Base-by-base conservation (phyloP, 2,797 vertebrate species). In the Sylvia borin region DNA sequence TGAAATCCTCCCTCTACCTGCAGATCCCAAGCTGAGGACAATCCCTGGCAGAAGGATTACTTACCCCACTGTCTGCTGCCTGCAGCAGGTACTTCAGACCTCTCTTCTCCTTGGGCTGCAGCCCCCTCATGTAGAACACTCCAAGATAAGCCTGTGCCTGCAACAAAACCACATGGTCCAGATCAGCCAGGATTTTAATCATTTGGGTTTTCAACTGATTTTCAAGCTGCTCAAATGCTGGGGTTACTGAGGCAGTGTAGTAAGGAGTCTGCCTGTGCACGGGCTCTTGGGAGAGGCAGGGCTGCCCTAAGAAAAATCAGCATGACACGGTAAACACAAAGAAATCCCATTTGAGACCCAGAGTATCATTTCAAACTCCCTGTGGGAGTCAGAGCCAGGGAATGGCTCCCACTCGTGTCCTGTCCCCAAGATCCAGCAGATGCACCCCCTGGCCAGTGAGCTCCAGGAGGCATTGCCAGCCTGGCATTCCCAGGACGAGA, bases 91-190 rank as follows among this genome's bases (percentile, higher is more conserved):
- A 99, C 32, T 97, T 97, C 81, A 98, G 97, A 13, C 98, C 98
- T 95, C 92, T 98, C 89, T 88, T 89, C 12, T 97, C 95, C 17
- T 99, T 97, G 87, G 97, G 96, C 42, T 98, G 82, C 1, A 98
- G 93, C 67, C 98, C 98, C 95, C 97, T 98, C 81, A 98, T 97
- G 85, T 98, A 98, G 67, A 99, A 95, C 1, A 98, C 98, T 10
- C 99, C 99, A 17, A 99, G 98, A 74, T 98, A 99, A 81, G 99
- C 96, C 96, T 99, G 99, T 73, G 99, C 99, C 99, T 99, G 92
- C 29, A 88, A 92, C 53, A 91, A 81, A 95, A 71, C 16, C 88
- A 92, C 42, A 68, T 0, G 0, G 36, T 15, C 68, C 25, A 72
- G 42, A 78, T 86, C 66, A 90, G 68, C 19, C 66, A 72, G 36